These are phyloP conservation scores for Protobothrops flavoviridis DNA, from an alignment of 2,113 vertebrate species.

Conservation along the genomic window DNA sequence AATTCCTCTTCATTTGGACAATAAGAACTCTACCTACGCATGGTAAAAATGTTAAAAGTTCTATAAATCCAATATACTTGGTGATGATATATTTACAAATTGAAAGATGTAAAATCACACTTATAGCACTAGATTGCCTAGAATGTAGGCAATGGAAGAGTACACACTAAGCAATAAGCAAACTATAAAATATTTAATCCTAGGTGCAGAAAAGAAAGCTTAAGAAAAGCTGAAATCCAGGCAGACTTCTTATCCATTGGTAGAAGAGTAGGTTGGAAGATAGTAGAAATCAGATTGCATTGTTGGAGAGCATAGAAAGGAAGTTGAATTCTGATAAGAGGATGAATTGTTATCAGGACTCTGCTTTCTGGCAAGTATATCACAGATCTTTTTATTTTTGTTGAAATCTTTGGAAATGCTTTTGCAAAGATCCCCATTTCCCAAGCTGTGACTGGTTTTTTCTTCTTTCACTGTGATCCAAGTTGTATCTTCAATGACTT, in stretches of 20 bases:
- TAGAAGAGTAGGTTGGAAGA: neutral
- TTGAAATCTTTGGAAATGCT: neutral
- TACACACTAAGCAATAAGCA: neutral
- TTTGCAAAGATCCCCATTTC: neutral
- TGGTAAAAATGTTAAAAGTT: neutral
- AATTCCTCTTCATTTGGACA: neutral
- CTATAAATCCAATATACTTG: neutral
- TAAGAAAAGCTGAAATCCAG: neutral
- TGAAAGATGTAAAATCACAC: neutral
- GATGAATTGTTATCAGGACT: neutral
- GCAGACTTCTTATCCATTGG: neutral
- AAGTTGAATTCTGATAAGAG: neutral
- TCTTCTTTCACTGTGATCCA: neutral
- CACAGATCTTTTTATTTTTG: neutral
- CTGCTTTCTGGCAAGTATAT: neutral
- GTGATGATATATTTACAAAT: neutral
- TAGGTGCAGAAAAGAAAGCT: neutral
- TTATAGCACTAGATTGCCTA: neutral
- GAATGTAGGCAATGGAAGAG: neutral
- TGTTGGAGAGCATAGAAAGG: neutral
- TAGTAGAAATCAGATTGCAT: neutral
- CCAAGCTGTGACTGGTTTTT: neutral
- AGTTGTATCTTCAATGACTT: neutral
- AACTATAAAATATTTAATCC: neutral
- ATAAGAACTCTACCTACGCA: neutral